Base-by-base conservation (phyloP, 1,140 invertebrate genomes). In the Batillaria attramentaria region DNA sequence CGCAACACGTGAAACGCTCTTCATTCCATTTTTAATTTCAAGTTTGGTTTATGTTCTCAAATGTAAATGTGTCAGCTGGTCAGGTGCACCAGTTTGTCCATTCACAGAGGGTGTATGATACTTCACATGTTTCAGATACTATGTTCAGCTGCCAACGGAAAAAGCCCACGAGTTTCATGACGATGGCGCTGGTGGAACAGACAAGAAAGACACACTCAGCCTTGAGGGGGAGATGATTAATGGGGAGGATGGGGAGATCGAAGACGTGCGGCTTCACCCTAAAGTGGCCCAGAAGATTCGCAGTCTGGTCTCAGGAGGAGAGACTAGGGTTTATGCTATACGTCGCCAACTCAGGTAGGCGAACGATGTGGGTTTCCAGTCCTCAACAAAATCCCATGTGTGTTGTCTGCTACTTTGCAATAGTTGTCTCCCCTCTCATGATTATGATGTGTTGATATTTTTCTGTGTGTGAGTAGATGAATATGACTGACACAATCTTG, bases 101-200 rank as follows among this genome's bases (percentile, higher is more conserved):
- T n/a, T n/a, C n/a, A n/a, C n/a, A n/a, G n/a, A 16, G n/a, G 50
- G 50, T 54, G n/a, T 54, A 54, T 16, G n/a, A 54, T 54, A n/a
- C n/a, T n/a, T n/a, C n/a, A n/a, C n/a, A 54, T 66, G 5, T 13
- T 62, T n/a, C 73, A 90, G 90, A 74, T 89, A 81, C 81, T 91
- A 91, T 81, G 86, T 91, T 10, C 90, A 91, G 85, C 83, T 91
- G 10, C 90, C 90, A 28, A 88, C 88, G 68, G 86, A 87, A 43
- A 84, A 86, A 46, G 89, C 90, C 28, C 90, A 91, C 78, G 89
- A 91, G 76, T 91, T 89, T 80, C 90, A 91, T 74, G 84, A 82
- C 50, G 86, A 87, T 31, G 10, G 28, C 18, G 28, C n/a, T 39
- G 54, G 28, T 1, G 35, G 24, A 10, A n/a, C 62, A n/a, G 73